Percentiles rank a stretch among this genome's conserved stretches.
These are phyloP conservation scores for Pogonognathellus flavescens DNA, from an alignment of 1,140 invertebrate species.

Conservation along the genomic window DNA sequence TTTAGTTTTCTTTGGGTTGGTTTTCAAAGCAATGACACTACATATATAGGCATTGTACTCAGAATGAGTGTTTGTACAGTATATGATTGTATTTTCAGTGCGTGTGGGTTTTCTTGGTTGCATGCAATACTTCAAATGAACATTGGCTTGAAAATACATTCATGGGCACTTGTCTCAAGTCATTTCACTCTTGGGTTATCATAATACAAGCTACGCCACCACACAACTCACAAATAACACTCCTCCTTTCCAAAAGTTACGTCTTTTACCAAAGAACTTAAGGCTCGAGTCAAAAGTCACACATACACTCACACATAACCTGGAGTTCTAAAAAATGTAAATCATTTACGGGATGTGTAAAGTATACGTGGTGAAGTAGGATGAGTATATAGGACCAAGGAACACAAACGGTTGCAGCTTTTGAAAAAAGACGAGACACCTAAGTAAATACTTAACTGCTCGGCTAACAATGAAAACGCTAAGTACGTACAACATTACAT, in stretches of 20 bases:
- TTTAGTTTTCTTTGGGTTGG: background rate
- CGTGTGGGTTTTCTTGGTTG: constrained; percentile 34
- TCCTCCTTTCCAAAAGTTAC: constrained; percentile 23
- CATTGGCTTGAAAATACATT: constrained; percentile 13
- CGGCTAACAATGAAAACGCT: constrained; percentile 6
- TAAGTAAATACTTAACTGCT: constrained; percentile 26
- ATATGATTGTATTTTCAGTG: background rate
- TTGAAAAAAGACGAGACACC: background rate
- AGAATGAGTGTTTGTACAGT: no score
- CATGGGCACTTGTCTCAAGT: constrained; percentile 42
- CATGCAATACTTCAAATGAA: constrained; percentile 23
- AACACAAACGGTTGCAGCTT: background rate
- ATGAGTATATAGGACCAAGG: background rate
- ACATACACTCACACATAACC: background rate
- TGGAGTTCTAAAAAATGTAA: background rate
- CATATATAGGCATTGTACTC: background rate
- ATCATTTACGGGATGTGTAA: background rate
- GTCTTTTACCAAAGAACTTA: constrained; percentile 2
- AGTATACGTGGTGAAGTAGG: background rate
- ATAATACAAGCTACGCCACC: constrained; percentile 33
- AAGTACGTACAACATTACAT: constrained; percentile 4
- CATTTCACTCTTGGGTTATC: constrained; percentile 36
- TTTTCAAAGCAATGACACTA: background rate
- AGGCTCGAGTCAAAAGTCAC: constrained; percentile 40
- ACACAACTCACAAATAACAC: constrained; percentile 1